Evolutionary conservation across 2,113 vertebrate genomes (phyloP).

Genomic region (Calyptomena viridis): DNA sequence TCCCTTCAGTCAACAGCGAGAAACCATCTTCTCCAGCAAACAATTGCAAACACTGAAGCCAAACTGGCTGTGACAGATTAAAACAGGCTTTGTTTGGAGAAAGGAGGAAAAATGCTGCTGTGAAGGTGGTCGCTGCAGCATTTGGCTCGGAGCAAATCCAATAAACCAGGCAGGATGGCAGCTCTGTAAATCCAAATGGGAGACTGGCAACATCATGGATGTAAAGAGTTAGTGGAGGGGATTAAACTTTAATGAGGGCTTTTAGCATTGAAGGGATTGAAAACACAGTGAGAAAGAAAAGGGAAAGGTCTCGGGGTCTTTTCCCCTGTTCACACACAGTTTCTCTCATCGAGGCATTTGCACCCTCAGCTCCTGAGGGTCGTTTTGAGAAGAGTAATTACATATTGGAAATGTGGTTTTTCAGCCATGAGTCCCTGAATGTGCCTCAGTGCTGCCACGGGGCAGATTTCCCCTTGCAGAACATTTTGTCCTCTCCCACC

Average conservation of each 20-base stretch:
- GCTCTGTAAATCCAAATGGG: background rate
- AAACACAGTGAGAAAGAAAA: background rate
- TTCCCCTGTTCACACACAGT: fast-evolving
- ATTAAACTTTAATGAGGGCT: constrained; percentile 1
- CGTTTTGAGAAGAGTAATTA: background rate
- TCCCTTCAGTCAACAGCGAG: background rate
- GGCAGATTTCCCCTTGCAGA: background rate
- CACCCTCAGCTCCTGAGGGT: background rate
- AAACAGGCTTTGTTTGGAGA: background rate
- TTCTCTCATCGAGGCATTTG: fast-evolving
- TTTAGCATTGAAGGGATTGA: background rate
- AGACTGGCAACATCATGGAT: fast-evolving
- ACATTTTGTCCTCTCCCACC: background rate
- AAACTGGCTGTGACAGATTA: background rate
- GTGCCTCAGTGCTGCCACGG: fast-evolving
- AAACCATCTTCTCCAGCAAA: background rate
- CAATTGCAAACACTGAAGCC: background rate
- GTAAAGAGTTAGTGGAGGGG: background rate
- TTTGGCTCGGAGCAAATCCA: fast-evolving
- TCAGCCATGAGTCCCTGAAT: fast-evolving
- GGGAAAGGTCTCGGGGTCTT: background rate
- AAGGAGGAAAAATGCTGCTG: background rate
- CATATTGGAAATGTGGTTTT: background rate
- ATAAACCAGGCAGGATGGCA: background rate
- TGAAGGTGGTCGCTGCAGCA: fast-evolving